These are phyloP conservation scores for Cyphomyrus discorhynchus DNA, from an alignment of 2,113 vertebrate genomes.

Conservation along the genomic window DNA sequence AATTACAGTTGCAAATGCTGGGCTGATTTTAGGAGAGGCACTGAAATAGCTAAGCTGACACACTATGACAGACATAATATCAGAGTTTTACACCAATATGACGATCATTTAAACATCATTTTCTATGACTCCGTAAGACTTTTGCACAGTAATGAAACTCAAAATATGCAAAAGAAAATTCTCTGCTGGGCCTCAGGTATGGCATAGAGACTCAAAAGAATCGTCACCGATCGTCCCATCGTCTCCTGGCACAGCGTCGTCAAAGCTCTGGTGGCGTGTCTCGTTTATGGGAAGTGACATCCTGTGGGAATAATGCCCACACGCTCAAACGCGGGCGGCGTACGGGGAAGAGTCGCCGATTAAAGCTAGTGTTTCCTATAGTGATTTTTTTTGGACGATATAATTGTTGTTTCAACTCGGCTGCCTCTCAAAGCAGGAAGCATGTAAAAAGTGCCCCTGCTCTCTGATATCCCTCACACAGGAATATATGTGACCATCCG, in stretches of 20 bases:
- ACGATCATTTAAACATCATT: neutral
- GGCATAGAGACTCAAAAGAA: neutral
- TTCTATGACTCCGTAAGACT: neutral
- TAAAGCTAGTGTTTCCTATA: neutral
- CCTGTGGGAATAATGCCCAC: neutral
- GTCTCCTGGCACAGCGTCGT: neutral
- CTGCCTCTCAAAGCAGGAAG: neutral
- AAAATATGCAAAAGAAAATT: neutral
- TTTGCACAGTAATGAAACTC: neutral
- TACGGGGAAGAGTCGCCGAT: neutral
- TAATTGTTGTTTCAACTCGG: slow-evolving; percentile 16
- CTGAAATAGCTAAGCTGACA: neutral
- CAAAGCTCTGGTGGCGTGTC: neutral
- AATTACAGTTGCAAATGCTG: neutral
- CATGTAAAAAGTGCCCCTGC: neutral
- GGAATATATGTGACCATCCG: neutral
- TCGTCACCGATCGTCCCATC: neutral
- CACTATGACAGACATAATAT: neutral
- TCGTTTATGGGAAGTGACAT: neutral
- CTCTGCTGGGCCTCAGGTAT: neutral
- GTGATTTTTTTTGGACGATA: neutral
- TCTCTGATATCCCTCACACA: neutral
- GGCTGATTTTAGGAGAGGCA: neutral
- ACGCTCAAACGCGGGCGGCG: neutral
- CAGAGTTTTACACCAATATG: neutral